These are phyloP conservation scores for Eupelmus urozonus DNA, from an alignment of 2,888 invertebrate species.

Conservation along the genomic window DNA sequence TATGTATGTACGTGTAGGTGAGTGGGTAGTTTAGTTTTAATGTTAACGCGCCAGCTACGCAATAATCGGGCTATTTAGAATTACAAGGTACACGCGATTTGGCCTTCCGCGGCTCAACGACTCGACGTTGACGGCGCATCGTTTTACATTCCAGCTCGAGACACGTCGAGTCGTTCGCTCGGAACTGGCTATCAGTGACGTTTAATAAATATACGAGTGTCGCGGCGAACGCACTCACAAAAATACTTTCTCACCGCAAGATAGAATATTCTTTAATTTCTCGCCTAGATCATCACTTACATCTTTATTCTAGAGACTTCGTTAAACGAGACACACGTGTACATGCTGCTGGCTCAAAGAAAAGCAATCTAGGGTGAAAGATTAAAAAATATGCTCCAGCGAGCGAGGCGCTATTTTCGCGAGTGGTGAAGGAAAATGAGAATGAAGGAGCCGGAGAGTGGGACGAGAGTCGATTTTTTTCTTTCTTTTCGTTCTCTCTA, in stretches of 20 bases:
- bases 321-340: constrained; percentile 16
- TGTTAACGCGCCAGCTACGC: constrained; percentile 44
- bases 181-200: constrained; percentile 19
- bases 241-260: constrained; percentile 54
- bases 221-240: constrained; percentile 52
- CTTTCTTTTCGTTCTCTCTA: constrained; percentile 15
- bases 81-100: constrained; percentile 48
- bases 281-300: constrained; percentile 41
- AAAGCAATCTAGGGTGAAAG: constrained; percentile 50
- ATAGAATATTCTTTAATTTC: constrained; percentile 38
- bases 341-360: constrained; percentile 20
- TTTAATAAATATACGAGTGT: constrained; percentile 22
- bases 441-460: neutral
- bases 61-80: constrained; percentile 30
- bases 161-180: constrained; percentile 35
- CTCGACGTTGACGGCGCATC: constrained; percentile 10
- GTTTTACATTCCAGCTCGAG: neutral
- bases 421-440: constrained; percentile 16
- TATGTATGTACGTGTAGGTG: too few relatives aligned
- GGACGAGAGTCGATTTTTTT: neutral
- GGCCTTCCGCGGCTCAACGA: constrained; percentile 24
- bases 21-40: constrained; percentile 50
- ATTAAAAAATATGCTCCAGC: constrained; percentile 32
- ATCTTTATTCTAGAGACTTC: too few relatives aligned
- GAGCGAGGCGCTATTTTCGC: constrained; percentile 35